These are phyloP conservation scores for Crotalus horridus DNA, from an alignment of 2,113 vertebrate genomes.

Conservation along the genomic window DNA sequence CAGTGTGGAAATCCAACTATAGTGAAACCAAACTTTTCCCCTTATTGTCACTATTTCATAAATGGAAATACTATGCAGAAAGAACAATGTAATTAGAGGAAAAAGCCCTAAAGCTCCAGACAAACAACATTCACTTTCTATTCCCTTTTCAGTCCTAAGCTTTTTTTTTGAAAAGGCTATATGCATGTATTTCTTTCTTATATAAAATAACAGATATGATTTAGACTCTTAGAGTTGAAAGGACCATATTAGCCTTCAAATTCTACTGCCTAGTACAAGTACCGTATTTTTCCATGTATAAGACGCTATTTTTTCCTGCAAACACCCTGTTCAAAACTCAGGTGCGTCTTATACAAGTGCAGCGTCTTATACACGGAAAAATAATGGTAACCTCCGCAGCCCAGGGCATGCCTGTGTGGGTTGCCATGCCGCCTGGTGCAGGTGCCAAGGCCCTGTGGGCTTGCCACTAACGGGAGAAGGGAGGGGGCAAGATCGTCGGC, in stretches of 20 bases:
- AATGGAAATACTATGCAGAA: not conserved
- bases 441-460: no score
- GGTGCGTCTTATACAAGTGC: no score
- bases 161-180: not conserved
- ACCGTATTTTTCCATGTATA: no score
- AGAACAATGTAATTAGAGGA: not conserved
- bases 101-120: not conserved
- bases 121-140: not conserved
- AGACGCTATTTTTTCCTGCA: no score
- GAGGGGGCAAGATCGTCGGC: no score
- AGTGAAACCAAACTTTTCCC: not conserved
- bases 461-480: no score
- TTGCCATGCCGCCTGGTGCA: no score
- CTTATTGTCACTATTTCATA: not conserved
- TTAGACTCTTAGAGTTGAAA: not conserved
- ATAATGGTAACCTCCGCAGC: no score
- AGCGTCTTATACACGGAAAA: no score
- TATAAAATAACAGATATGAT: not conserved
- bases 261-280: not conserved
- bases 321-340: no score
- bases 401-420: no score
- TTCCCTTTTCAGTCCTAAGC: not conserved
- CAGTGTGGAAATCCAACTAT: not conserved
- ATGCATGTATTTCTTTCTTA: not conserved
- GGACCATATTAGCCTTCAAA: not conserved